Conservation (phyloP, 1,140 invertebrate species). For the Portunus trituberculatus region DNA sequence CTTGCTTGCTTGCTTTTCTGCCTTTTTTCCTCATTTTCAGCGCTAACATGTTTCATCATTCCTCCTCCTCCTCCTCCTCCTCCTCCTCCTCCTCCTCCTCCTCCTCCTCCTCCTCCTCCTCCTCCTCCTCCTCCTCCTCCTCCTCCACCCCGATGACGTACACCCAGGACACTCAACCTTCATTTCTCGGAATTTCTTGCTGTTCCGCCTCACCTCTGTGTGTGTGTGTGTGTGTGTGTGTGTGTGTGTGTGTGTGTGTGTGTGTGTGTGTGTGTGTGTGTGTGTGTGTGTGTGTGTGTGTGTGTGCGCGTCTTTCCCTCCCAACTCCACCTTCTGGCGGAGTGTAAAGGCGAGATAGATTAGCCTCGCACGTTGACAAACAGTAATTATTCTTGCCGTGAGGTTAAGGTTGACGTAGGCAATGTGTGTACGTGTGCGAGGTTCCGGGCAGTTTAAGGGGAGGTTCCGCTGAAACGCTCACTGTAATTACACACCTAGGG, state of each 20-base stretch:
- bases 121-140: background rate
- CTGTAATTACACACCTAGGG: background rate
- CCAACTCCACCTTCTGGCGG: background rate
- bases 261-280: background rate
- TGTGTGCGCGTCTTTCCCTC: background rate
- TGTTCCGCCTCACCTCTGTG: background rate
- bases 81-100: conserved; percentile 8
- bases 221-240: conserved; percentile 8
- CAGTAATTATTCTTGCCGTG: conserved; percentile 5
- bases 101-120: background rate
- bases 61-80: background rate
- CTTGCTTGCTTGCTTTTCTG: too few relatives aligned
- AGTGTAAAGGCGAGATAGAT: conserved; percentile 8
- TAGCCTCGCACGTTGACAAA: background rate
- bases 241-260: background rate
- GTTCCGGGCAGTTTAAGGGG: too few relatives aligned
- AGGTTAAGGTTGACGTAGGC: too few relatives aligned
- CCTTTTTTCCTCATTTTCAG: too few relatives aligned
- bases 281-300: conserved; percentile 20
- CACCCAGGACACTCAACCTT: too few relatives aligned
- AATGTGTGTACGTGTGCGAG: too few relatives aligned
- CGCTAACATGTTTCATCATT: background rate
- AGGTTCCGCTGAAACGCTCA: too few relatives aligned
- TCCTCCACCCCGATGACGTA: background rate
- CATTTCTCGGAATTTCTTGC: background rate